Evolutionary conservation across 2,113 vertebrate genomes (phyloP).

Genomic region (Muntiacus muntjak): DNA sequence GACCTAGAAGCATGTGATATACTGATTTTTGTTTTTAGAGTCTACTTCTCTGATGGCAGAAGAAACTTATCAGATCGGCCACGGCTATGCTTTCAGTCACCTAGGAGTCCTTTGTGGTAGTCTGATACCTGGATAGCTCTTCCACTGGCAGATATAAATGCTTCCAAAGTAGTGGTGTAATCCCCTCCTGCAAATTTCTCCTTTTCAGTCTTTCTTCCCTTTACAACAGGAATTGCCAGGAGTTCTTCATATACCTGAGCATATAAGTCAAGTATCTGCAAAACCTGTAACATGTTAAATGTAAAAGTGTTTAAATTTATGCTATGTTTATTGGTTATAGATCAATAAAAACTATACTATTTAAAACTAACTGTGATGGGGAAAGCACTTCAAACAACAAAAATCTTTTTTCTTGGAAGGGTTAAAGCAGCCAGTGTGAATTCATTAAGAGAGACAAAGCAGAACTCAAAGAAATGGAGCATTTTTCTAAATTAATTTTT

Average conservation of each 20-base stretch:
- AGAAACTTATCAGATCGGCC: not conserved
- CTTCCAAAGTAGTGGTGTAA: constrained; percentile 96
- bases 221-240: constrained; percentile 97
- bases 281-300: constrained; percentile 82
- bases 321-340: not conserved
- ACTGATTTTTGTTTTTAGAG: not conserved
- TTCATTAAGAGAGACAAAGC: not conserved
- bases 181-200: constrained; percentile 98
- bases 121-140: constrained; percentile 93
- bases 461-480: not conserved
- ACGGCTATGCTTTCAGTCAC: fast-evolving
- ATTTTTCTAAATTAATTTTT: not conserved
- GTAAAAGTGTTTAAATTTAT: not conserved
- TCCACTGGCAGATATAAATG: constrained; percentile 95
- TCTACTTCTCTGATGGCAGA: not conserved
- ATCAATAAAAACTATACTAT: not conserved
- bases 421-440: not conserved
- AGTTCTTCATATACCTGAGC: constrained; percentile 94
- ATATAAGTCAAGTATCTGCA: constrained; percentile 96
- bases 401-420: not conserved
- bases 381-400: not conserved
- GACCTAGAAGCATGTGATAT: not conserved
- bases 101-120: fast-evolving
- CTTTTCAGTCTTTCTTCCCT: constrained; percentile 96
- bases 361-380: not conserved